A percentile compares a stretch with the other conserved stretches of the same genome.
Conservation (phyloP, 1,140 invertebrate genomes). For the Pentalonia nigronervosa region DNA sequence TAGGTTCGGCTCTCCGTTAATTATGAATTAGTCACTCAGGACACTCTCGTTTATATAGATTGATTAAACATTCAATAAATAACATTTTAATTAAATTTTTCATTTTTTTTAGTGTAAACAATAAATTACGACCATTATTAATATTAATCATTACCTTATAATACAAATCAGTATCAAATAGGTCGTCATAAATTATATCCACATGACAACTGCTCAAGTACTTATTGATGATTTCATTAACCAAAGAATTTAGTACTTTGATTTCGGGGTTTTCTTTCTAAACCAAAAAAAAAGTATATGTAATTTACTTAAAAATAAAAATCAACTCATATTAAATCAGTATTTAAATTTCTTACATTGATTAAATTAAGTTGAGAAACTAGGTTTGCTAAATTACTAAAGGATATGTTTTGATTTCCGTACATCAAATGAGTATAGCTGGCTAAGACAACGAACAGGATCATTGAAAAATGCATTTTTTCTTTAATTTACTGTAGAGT, state of each 20-base stretch:
- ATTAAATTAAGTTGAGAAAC: neutral
- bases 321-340: neutral
- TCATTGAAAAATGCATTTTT: neutral
- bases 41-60: neutral
- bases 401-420: neutral
- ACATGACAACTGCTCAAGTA: slow-evolving; percentile 37
- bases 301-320: neutral
- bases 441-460: neutral
- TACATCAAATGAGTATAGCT: neutral
- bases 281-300: neutral
- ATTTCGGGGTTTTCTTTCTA: slow-evolving; percentile 49
- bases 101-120: neutral
- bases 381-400: neutral
- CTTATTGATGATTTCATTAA: slow-evolving; percentile 1
- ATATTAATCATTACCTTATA: slow-evolving; percentile 34
- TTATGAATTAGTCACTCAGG: too few species aligned
- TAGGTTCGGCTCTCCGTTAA: too few species aligned
- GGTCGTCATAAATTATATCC: slow-evolving; percentile 39
- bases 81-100: neutral
- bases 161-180: slow-evolving; percentile 40
- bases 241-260: slow-evolving; percentile 41
- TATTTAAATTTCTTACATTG: neutral
- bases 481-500: too few species aligned
- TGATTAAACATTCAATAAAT: neutral
- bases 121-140: neutral